phyloP scores from a whole-genome alignment of 2,888 invertebrate species.

The Melanostoma scalare region DNA sequence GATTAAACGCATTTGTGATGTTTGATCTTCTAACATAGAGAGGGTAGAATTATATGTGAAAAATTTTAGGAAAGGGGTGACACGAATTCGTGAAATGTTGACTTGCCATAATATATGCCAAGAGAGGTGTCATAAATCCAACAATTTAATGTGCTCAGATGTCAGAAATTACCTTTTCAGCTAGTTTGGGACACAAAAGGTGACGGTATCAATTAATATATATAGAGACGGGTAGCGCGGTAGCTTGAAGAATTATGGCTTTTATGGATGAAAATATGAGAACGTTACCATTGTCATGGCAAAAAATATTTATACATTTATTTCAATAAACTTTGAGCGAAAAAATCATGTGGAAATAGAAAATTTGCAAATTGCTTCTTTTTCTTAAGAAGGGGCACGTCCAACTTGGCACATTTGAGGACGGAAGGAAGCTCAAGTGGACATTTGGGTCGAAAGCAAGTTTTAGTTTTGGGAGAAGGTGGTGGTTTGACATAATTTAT shows the following conservation, averaged over 20 bases:
- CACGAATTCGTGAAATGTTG: not conserved
- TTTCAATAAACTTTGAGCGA: no score
- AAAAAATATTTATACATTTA: not conserved
- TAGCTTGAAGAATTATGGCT: conserved; percentile 36
- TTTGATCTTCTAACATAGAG: conserved; percentile 33
- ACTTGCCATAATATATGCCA: conserved; percentile 36
- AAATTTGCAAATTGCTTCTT: not conserved
- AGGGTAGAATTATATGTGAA: conserved; percentile 4
- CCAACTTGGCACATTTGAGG: not conserved
- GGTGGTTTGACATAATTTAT: conserved; percentile 61
- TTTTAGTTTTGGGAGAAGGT: conserved; percentile 3
- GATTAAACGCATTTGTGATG: conserved; percentile 66
- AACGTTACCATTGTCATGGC: conserved; percentile 1
- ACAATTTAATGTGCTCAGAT: conserved; percentile 51
- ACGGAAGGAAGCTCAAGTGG: conserved; percentile 18
- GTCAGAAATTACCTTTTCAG: conserved; percentile 32
- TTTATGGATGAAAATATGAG: conserved; percentile 42
- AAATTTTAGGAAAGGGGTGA: conserved; percentile 8
- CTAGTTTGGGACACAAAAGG: conserved; percentile 41
- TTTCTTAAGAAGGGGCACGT: not conserved
- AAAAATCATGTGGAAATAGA: not conserved
- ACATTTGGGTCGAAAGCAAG: conserved; percentile 15
- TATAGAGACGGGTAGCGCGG: conserved; percentile 39
- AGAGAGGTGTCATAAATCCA: conserved; percentile 52
- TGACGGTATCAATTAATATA: conserved; percentile 53